Conservation (phyloP, 2,113 vertebrate species). For the Lanius collurio region DNA sequence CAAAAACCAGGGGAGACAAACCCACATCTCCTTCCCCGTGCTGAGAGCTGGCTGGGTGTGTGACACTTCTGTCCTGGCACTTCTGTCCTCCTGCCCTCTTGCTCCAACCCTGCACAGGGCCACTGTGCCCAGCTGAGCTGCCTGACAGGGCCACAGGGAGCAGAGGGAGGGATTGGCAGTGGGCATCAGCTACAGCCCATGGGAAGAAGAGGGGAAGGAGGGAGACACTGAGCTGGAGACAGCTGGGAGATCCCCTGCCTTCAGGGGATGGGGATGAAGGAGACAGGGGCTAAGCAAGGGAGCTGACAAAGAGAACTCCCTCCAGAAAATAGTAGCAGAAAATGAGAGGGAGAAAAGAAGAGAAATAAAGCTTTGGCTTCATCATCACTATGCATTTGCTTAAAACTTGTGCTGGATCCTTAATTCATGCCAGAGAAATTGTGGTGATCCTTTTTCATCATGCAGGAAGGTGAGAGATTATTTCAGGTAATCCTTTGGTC, state of each 20-base stretch:
- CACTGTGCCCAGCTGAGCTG: background rate
- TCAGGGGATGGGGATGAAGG: background rate
- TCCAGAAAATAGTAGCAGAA: background rate
- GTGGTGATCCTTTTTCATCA: fast-evolving
- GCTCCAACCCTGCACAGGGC: background rate
- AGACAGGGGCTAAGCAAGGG: background rate
- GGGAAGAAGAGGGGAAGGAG: background rate
- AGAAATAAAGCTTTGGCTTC: background rate
- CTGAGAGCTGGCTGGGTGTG: background rate
- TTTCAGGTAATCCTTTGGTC: background rate
- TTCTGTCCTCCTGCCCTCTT: background rate
- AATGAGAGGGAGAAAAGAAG: background rate
- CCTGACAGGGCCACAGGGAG: background rate
- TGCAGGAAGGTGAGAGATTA: background rate
- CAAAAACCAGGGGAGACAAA: fast-evolving
- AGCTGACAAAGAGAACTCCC: background rate
- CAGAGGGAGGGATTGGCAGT: background rate
- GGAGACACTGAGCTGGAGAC: background rate
- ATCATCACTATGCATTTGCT: background rate
- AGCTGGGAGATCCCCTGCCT: background rate
- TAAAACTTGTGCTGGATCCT: background rate
- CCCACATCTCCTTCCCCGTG: fast-evolving
- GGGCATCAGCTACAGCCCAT: fast-evolving
- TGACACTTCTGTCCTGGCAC: background rate
- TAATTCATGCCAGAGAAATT: background rate